A percentile compares a stretch with the other conserved stretches of the same genome.
Evolutionary conservation across 2,113 vertebrate species (phyloP).

Genomic region (Cathartes aura): DNA sequence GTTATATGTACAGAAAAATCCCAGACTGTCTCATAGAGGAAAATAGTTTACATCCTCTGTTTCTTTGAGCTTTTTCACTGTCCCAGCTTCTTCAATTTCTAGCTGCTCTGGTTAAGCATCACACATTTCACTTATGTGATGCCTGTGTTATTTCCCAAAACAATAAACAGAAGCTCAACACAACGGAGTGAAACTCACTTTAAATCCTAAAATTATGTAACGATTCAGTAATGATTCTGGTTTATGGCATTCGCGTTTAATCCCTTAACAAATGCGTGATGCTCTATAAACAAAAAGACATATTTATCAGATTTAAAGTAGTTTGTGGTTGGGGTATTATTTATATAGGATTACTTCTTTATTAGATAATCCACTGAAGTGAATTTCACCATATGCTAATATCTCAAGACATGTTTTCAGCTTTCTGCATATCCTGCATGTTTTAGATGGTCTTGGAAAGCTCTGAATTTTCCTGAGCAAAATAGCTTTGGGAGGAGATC

Average conservation of each 20-base stretch:
- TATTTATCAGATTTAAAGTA: slow-evolving; percentile 36
- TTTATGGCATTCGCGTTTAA: neutral
- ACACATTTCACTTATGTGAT: neutral
- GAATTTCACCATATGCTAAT: slow-evolving; percentile 20
- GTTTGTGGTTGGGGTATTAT: slow-evolving; percentile 29
- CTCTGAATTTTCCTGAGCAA: neutral
- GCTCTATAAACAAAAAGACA: slow-evolving; percentile 22
- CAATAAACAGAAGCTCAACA: neutral
- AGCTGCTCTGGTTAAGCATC: neutral
- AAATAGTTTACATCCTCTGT: neutral
- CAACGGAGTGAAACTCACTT: neutral
- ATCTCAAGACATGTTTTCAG: neutral
- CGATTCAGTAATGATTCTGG: neutral
- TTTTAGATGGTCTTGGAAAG: neutral
- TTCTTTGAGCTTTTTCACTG: neutral
- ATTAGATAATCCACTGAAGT: slow-evolving; percentile 48
- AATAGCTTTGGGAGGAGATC: neutral
- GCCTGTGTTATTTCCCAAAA: neutral
- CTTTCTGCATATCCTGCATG: neutral
- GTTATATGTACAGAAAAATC: neutral
- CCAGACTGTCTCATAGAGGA: neutral
- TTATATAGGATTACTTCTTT: slow-evolving; percentile 48
- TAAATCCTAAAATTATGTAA: neutral
- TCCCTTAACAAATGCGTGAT: neutral
- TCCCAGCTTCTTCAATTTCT: neutral